Percentiles rank a stretch among this genome's conserved stretches.
Conservation (phyloP, 2,797 vertebrate genomes). For the Apogon talboti region DNA sequence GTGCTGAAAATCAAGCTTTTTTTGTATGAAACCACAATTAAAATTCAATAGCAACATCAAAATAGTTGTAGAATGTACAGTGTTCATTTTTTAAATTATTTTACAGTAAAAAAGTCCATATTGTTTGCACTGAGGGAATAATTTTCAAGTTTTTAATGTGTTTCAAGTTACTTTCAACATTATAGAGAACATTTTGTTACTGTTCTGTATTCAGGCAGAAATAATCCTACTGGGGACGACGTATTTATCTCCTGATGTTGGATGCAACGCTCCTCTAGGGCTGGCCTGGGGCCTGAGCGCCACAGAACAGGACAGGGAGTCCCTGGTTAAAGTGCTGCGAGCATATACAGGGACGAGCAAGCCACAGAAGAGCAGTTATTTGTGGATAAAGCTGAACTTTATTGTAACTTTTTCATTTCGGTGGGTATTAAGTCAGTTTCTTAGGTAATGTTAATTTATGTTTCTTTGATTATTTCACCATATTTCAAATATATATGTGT, state of each 20-base stretch:
- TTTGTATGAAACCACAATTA: conserved; percentile 4
- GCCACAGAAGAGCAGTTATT: conserved; percentile 35
- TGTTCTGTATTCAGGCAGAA: conserved; percentile 73
- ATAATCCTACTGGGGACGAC: conserved; percentile 67
- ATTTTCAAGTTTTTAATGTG: conserved; percentile 26
- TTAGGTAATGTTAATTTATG: neutral
- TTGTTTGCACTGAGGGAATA: neutral
- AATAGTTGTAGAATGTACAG: conserved; percentile 46
- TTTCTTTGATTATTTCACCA: neutral
- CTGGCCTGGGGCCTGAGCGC: conserved; percentile 74
- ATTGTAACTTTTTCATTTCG: conserved; percentile 2
- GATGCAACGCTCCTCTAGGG: conserved; percentile 76
- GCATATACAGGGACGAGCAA: conserved; percentile 58
- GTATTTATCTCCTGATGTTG: conserved; percentile 76
- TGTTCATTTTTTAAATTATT: neutral
- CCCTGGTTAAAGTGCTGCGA: conserved; percentile 48
- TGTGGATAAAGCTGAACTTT: conserved; percentile 29
- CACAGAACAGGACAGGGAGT: conserved; percentile 61
- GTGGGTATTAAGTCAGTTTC: neutral
- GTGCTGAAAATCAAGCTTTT: conserved; percentile 79
- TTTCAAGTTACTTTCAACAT: conserved; percentile 52
- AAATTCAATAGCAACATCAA: too few relatives aligned
- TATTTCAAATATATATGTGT: neutral
- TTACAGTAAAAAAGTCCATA: neutral
- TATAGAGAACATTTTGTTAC: conserved; percentile 44